These are phyloP conservation scores for Herminia tarsipennalis DNA, from an alignment of 2,888 invertebrate genomes.

Conservation along the genomic window DNA sequence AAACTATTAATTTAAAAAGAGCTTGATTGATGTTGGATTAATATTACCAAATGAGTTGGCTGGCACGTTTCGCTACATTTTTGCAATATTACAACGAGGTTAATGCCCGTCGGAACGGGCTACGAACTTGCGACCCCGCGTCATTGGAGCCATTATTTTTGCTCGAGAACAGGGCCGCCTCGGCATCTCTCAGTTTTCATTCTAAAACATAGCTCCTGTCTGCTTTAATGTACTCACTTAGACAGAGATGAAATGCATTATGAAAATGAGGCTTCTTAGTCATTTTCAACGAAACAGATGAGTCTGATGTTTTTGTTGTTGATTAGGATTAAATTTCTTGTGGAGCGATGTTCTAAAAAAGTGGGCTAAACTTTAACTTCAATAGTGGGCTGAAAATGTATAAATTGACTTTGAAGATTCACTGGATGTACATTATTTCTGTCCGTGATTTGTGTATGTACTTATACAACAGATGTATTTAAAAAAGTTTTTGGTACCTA, in stretches of 20 bases:
- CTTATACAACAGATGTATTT: no score
- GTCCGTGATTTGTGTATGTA: no score
- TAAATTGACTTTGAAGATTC: no score
- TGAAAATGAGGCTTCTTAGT: conserved; percentile 12
- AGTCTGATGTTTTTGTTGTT: conserved; percentile 2
- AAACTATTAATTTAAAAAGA: conserved; percentile 12
- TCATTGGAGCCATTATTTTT: conserved; percentile 56
- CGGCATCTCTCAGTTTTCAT: conserved; percentile 25
- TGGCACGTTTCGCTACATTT: conserved; percentile 27
- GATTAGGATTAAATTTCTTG: not conserved
- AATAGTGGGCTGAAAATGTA: no score
- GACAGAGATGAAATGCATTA: conserved; percentile 7
- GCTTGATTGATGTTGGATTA: conserved; percentile 20
- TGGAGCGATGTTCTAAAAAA: no score
- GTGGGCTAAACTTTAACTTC: no score
- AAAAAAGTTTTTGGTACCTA: no score
- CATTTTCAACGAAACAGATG: conserved; percentile 3
- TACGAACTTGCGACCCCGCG: conserved; percentile 61
- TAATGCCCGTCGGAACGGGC: conserved; percentile 54
- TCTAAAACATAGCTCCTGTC: conserved; percentile 6
- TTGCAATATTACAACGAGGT: conserved; percentile 53
- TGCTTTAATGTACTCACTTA: conserved; percentile 2
- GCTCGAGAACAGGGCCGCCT: conserved; percentile 35
- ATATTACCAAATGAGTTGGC: conserved; percentile 19
- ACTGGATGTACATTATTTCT: no score